These are phyloP conservation scores for Lacerta agilis DNA, from an alignment of 2,797 vertebrate genomes.

Conservation along the genomic window DNA sequence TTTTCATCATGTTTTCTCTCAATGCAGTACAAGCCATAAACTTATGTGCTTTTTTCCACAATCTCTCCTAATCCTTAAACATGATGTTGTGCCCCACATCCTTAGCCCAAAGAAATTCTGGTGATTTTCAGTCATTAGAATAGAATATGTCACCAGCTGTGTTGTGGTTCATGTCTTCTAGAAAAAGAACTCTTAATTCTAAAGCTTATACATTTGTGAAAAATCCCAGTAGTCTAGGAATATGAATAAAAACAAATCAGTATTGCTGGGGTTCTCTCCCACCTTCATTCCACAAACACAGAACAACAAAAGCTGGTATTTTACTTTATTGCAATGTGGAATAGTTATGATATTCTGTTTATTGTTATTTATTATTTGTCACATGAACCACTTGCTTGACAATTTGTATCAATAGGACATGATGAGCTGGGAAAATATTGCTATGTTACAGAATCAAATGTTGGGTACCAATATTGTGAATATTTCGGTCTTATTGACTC, in stretches of 20 bases:
- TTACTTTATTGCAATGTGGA: not conserved
- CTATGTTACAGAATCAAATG: not conserved
- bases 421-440: not conserved
- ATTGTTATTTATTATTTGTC: not conserved
- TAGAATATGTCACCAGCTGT: slow-evolving; percentile 10
- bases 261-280: not conserved
- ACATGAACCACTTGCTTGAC: not conserved
- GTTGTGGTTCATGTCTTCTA: not conserved
- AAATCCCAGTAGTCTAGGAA: not conserved
- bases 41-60: too few species aligned
- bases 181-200: not conserved
- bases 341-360: not conserved
- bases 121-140: slow-evolving; percentile 57
- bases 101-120: slow-evolving; percentile 76
- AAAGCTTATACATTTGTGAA: not conserved
- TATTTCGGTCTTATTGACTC: not conserved
- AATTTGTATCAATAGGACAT: not conserved
- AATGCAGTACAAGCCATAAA: too few species aligned
- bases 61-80: too few species aligned
- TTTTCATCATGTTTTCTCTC: too few species aligned
- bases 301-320: not conserved
- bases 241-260: not conserved
- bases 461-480: not conserved
- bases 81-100: too few species aligned
- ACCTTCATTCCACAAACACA: not conserved